A percentile compares a stretch with the other conserved stretches of the same genome.
Evolutionary conservation across 2,797 vertebrate species (phyloP).

Genomic region (Gouania willdenowi): DNA sequence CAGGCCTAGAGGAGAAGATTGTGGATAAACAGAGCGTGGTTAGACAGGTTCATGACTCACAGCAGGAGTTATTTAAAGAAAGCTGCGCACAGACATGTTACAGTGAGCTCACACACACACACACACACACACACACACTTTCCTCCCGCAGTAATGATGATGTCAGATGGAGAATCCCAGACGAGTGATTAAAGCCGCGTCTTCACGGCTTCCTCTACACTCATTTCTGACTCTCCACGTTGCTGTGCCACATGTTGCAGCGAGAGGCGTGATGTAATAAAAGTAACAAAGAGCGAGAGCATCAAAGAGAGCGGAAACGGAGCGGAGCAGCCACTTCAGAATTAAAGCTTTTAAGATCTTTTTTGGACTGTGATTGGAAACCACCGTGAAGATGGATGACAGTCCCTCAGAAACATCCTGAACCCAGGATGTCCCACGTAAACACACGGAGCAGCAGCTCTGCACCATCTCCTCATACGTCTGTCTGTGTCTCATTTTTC

Average conservation of each 20-base stretch:
- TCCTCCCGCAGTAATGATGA: slow-evolving; percentile 27
- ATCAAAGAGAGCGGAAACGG: neutral
- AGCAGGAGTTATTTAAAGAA: slow-evolving; percentile 49
- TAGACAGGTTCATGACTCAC: slow-evolving; percentile 33
- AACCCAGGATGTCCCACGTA: too few relatives aligned
- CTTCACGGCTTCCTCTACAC: slow-evolving; percentile 45
- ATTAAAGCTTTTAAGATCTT: too few relatives aligned
- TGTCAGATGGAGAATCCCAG: slow-evolving; percentile 53
- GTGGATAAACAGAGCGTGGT: slow-evolving; percentile 13
- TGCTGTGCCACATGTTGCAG: neutral
- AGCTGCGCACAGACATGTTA: slow-evolving; percentile 20
- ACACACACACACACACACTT: neutral
- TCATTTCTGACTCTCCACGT: slow-evolving; percentile 25
- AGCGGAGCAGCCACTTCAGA: too few relatives aligned
- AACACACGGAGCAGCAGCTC: too few relatives aligned
- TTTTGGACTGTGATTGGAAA: too few relatives aligned
- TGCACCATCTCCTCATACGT: too few relatives aligned
- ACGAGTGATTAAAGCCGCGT: slow-evolving; percentile 40
- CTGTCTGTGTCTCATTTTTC: too few relatives aligned
- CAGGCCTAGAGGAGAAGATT: slow-evolving; percentile 13
- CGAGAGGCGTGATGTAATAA: neutral
- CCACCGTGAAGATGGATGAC: too few relatives aligned
- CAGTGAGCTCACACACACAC: slow-evolving; percentile 25
- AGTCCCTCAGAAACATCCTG: too few relatives aligned
- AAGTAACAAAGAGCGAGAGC: neutral